Conservation (phyloP, 2,113 vertebrate species). For the Dolichallabes microphthalmus region DNA sequence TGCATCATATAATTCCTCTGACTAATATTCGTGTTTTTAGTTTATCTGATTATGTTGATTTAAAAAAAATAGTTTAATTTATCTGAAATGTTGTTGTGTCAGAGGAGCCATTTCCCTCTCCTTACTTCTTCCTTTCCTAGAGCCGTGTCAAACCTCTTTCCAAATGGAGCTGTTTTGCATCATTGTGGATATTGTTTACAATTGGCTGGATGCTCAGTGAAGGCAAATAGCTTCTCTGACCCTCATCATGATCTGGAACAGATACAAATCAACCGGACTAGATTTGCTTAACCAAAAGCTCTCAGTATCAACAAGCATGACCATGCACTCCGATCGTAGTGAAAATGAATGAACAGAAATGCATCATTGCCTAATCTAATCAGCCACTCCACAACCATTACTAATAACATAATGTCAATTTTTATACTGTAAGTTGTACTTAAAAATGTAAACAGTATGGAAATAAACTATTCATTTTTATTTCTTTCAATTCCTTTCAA, state of each 20-base stretch:
- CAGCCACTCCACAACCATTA: neutral
- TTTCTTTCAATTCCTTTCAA: conserved; percentile 30
- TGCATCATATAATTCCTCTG: neutral
- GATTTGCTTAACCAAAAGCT: conserved; percentile 62
- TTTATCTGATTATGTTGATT: conserved; percentile 4
- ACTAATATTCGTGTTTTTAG: neutral
- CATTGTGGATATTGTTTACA: conserved; percentile 61
- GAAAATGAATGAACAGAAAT: conserved; percentile 34
- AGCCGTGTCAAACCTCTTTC: conserved; percentile 54
- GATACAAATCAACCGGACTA: conserved; percentile 44
- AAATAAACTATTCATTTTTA: conserved; percentile 18
- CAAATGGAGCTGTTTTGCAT: conserved; percentile 69
- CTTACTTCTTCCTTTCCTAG: conserved; percentile 32
- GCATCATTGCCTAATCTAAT: conserved; percentile 11
- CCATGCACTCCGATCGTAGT: conserved; percentile 16
- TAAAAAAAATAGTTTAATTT: conserved; percentile 1
- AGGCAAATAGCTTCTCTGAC: conserved; percentile 55
- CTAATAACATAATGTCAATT: neutral
- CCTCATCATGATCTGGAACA: conserved; percentile 47
- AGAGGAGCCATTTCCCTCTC: conserved; percentile 33
- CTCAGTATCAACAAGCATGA: conserved; percentile 34
- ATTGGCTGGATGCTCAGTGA: conserved; percentile 43
- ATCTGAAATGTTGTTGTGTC: conserved; percentile 11
- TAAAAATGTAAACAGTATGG: conserved; percentile 13
- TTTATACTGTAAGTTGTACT: conserved; percentile 9